Conservation (phyloP, 2,888 invertebrate species). For the Drosophila phalerata region DNA sequence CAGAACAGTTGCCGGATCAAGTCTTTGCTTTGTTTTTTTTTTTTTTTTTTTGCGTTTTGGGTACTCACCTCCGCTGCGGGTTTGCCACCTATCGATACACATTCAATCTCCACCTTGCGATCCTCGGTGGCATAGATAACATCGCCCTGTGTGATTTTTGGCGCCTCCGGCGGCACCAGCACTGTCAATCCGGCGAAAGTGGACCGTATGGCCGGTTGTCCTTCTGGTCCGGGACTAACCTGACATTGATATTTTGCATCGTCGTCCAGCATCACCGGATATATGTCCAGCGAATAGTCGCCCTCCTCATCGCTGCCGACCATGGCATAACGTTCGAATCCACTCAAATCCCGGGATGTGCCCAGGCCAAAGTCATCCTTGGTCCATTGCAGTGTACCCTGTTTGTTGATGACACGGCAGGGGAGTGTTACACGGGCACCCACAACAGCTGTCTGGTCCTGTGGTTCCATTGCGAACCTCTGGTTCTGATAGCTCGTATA, state of each 20-base stretch:
- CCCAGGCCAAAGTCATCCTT: constrained; percentile 98
- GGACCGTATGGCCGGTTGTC: constrained; percentile 93
- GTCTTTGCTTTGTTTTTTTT: background rate
- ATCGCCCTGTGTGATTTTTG: constrained; percentile 94
- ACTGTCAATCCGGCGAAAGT: constrained; percentile 94
- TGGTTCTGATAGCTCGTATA: constrained; percentile 87
- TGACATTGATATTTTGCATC: constrained; percentile 98
- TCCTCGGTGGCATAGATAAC: constrained; percentile 95
- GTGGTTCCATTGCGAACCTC: constrained; percentile 96
- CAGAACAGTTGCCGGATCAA: constrained; percentile 4
- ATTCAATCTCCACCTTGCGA: constrained; percentile 95
- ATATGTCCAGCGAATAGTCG: constrained; percentile 96
- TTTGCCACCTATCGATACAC: constrained; percentile 95
- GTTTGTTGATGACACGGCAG: constrained; percentile 95
- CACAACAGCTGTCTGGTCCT: constrained; percentile 95
- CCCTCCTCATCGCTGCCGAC: constrained; percentile 97
- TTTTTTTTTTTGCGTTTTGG: background rate
- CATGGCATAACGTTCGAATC: constrained; percentile 97
- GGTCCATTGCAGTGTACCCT: constrained; percentile 97
- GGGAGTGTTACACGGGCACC: constrained; percentile 95
- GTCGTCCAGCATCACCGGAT: constrained; percentile 95
- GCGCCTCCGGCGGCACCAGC: constrained; percentile 95
- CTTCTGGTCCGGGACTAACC: constrained; percentile 92
- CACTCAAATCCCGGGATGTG: constrained; percentile 94
- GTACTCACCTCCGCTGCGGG: constrained; percentile 95